Evolutionary conservation across 2,113 vertebrate genomes (phyloP).

Genomic region (Glaucidium brasilianum): DNA sequence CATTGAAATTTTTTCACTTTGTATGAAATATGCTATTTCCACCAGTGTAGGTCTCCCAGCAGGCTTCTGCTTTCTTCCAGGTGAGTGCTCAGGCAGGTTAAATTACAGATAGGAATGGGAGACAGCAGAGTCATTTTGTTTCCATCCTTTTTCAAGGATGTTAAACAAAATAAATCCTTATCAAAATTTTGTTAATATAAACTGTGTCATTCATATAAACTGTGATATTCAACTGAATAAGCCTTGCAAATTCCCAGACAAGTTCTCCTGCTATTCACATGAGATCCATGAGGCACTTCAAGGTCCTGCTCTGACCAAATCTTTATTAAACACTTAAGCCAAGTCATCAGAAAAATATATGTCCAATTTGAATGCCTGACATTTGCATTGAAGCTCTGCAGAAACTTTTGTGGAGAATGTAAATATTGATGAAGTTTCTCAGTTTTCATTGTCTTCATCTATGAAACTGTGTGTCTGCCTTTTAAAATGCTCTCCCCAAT

Average conservation of each 20-base stretch:
- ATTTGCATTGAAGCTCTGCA: background rate
- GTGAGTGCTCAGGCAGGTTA: background rate
- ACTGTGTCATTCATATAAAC: background rate
- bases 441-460: background rate
- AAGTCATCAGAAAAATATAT: background rate
- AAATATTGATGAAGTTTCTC: background rate
- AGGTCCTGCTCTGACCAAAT: background rate
- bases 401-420: background rate
- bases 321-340: background rate
- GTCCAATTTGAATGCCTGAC: background rate
- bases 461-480: background rate
- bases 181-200: background rate
- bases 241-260: background rate
- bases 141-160: background rate
- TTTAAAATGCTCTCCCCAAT: background rate
- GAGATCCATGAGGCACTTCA: background rate
- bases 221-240: background rate
- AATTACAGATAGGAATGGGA: background rate
- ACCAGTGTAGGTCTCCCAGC: background rate
- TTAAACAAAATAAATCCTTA: constrained; percentile 9
- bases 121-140: background rate
- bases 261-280: background rate
- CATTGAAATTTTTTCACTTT: background rate
- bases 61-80: background rate
- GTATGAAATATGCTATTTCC: background rate